These are phyloP conservation scores for Manis javanica DNA, from an alignment of 2,797 vertebrate genomes.

Conservation along the genomic window DNA sequence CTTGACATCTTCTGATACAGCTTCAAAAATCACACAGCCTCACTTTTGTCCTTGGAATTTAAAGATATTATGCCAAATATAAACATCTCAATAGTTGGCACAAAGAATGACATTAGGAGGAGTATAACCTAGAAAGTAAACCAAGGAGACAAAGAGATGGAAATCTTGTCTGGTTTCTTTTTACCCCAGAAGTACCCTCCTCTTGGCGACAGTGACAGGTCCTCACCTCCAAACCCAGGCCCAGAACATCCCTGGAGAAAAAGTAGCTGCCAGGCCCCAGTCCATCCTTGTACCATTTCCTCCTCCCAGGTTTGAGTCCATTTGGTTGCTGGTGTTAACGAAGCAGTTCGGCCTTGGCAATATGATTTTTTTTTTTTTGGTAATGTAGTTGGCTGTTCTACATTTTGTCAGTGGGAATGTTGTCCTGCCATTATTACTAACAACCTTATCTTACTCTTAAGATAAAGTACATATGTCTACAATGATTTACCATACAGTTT, in stretches of 20 bases:
- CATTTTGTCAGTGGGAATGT: neutral
- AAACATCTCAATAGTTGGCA: neutral
- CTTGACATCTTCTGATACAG: neutral
- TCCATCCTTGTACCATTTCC: neutral
- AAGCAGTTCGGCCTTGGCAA: fast-evolving
- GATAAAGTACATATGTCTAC: neutral
- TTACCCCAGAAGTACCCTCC: neutral
- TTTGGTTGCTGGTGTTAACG: neutral
- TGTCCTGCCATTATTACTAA: neutral
- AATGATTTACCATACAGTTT: neutral
- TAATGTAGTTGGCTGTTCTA: neutral
- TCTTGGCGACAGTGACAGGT: neutral
- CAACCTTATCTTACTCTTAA: neutral
- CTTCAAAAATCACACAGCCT: neutral
- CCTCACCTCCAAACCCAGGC: neutral
- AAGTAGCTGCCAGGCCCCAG: neutral
- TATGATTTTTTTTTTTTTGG: neutral
- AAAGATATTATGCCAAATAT: neutral
- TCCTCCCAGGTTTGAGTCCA: neutral
- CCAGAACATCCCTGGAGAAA: neutral
- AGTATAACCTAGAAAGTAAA: neutral
- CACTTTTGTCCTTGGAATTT: neutral
- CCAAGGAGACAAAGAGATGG: neutral
- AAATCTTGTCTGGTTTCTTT: neutral
- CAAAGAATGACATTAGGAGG: neutral